Evolutionary conservation across 2,888 invertebrate genomes (phyloP), one percentile per base, ranked within the genome.

Genomic region (Orchesella flavescens): DNA sequence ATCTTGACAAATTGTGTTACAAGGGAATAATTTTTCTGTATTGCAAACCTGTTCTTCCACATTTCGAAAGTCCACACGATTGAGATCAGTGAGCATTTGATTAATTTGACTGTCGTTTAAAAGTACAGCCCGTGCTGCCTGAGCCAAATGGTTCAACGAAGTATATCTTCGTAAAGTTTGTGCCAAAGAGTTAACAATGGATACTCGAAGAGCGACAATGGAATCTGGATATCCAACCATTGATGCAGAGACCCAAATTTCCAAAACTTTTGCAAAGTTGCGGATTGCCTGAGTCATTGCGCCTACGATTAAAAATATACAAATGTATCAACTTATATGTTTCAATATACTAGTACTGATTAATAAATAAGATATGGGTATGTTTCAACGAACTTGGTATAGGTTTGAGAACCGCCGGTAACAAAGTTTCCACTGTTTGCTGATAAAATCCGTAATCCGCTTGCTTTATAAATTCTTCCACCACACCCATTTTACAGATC

Each of bases 41-140:
- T 23, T 63, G 13, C 53, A 49, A 91, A 95, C 95, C 92, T 96
- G 92, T 87, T 92, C 93, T 90, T 93, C 97, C 15, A 99, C 97
- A 91, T 98, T 97, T 90, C 96, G 95, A 91, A 99, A 98, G 91
- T 99, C 99, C 59, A 99, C 98, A 87, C 98, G 94, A 92, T 97
- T 98, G 88, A 99, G 92, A 91, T 99, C 99, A 24, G 95, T 93
- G 86, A 97, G 91, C 99, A 99, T 99, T 93, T 98, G 96, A 88
- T 94, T 94, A 89, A 98, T 97, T 92, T 98, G 98, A 88, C 95
- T 94, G 87, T 95, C 94, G 91, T 98, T 99, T 91, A 97, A 96
- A 87, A 99, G 93, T 79, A 99, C 98, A 74, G 98, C 97, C 75
- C 98, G 93, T 7, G 98, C 98, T 69, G 97, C 97, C 91, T 95